These are phyloP conservation scores for Graphium colonna DNA, from an alignment of 2,888 invertebrate species.

Conservation along the genomic window DNA sequence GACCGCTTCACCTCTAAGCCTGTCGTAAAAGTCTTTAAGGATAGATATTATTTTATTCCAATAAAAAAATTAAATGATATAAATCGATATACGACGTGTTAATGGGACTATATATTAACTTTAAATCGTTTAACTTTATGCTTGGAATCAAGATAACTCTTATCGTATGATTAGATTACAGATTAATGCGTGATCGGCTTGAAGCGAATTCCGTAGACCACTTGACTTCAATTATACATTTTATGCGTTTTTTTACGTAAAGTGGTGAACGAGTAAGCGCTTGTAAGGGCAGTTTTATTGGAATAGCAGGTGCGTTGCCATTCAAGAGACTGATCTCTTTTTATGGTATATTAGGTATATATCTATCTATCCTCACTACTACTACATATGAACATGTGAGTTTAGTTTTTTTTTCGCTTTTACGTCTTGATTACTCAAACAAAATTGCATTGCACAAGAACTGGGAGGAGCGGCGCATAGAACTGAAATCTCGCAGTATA, in stretches of 20 bases:
- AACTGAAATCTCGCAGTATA: no score
- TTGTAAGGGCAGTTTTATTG: not conserved
- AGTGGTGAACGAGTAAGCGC: not conserved
- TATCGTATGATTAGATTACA: not conserved
- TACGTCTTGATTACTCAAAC: no score
- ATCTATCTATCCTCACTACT: no score
- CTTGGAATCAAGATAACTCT: not conserved
- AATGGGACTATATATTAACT: conserved; percentile 2
- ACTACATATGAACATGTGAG: no score
- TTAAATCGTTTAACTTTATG: conserved; percentile 2
- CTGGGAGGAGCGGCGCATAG: no score
- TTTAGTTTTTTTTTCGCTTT: no score
- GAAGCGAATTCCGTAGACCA: not conserved
- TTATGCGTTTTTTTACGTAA: not conserved
- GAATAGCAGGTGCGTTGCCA: no score
- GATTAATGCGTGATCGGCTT: not conserved
- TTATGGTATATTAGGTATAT: not conserved
- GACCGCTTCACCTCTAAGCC: not conserved
- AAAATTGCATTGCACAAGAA: no score
- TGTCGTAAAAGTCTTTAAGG: conserved; percentile 6
- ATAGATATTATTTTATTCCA: conserved; percentile 1
- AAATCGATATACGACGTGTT: conserved; percentile 10
- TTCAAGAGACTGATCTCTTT: no score
- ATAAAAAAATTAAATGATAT: conserved; percentile 5
- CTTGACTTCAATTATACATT: not conserved